phyloP scores from a whole-genome alignment of 2,888 invertebrate genomes.

The Rhogogaster chlorosoma region DNA sequence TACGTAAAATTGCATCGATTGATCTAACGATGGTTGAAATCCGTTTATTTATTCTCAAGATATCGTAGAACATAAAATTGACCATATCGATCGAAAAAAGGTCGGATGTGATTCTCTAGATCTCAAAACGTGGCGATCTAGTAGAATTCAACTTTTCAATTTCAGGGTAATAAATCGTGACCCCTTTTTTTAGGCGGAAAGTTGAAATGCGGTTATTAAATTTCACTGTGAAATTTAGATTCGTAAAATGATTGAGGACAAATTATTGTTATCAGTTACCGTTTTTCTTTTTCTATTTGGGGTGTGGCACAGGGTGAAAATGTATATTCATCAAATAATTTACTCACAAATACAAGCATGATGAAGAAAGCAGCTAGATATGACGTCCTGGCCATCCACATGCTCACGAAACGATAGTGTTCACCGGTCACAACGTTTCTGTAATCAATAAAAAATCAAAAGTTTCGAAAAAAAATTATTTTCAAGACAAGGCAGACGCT shows the following conservation, averaged over 20 bases:
- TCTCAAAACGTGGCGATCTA: background rate
- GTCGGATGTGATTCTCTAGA: background rate
- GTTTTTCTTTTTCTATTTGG: background rate
- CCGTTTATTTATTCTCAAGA: background rate
- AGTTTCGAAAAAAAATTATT: background rate
- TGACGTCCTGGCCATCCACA: constrained; percentile 97
- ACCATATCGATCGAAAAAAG: background rate
- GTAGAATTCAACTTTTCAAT: background rate
- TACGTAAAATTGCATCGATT: background rate
- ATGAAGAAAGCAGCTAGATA: constrained; percentile 98
- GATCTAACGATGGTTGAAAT: background rate
- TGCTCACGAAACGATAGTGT: constrained; percentile 98
- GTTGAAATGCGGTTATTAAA: background rate
- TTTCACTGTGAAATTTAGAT: background rate
- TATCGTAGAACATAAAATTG: background rate
- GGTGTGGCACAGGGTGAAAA: background rate
- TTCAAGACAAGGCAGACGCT: background rate
- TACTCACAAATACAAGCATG: constrained; percentile 99
- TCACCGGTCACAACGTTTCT: constrained; percentile 99
- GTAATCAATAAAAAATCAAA: constrained; percentile 66
- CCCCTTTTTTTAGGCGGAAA: background rate
- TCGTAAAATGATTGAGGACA: background rate
- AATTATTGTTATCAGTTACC: background rate
- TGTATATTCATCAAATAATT: constrained; percentile 71
- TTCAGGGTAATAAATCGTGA: background rate